Evolutionary conservation across 2,113 vertebrate genomes (phyloP).

Genomic region (Cyanoderma ruficeps): DNA sequence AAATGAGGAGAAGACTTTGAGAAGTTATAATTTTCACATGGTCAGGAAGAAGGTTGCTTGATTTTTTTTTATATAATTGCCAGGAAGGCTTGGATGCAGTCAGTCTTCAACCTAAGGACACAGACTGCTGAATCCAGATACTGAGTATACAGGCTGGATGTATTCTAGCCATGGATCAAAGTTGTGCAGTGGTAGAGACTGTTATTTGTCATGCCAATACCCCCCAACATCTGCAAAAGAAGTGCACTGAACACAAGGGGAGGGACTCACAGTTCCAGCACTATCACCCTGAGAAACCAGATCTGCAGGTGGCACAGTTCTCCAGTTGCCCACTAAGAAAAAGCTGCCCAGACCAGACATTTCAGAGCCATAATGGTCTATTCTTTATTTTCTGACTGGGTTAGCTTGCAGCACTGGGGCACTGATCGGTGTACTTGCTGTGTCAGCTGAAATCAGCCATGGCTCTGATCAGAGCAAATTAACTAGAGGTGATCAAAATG

Average conservation of each 20-base stretch:
- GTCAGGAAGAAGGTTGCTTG: background rate
- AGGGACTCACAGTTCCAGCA: background rate
- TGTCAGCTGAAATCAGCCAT: background rate
- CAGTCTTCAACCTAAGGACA: background rate
- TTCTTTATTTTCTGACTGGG: conserved; percentile 17
- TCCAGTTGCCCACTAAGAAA: background rate
- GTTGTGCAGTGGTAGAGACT: background rate
- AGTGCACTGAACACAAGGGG: background rate
- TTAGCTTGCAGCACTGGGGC: background rate
- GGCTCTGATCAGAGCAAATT: background rate
- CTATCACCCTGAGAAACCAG: background rate
- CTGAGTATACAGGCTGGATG: background rate
- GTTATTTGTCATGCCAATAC: background rate
- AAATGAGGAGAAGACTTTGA: background rate
- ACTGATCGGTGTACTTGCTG: background rate
- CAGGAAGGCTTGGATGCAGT: background rate
- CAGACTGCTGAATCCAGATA: background rate
- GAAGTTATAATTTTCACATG: background rate
- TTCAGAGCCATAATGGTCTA: background rate
- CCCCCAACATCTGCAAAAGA: background rate
- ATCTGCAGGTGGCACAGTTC: background rate
- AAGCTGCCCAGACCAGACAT: background rate
- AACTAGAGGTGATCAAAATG: background rate
- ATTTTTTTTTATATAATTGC: background rate
- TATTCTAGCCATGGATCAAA: background rate